A percentile compares a stretch with the other conserved stretches of the same genome.
Evolutionary conservation across 2,797 vertebrate species (phyloP).

Genomic region (Pseudomugil gertrudae): DNA sequence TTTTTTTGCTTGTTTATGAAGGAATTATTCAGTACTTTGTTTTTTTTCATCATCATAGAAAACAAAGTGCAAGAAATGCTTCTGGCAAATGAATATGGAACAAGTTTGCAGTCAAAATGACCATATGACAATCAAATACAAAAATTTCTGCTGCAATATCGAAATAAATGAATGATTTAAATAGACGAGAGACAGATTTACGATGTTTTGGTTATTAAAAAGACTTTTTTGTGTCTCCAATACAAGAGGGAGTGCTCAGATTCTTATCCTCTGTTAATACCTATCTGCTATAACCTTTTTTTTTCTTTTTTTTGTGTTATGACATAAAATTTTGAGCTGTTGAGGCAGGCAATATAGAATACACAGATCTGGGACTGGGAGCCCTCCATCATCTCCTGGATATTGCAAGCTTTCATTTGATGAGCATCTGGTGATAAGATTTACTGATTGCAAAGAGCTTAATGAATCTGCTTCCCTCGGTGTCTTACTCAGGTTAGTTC

Average conservation of each 20-base stretch:
- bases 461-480: constrained; percentile 74
- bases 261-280: constrained; percentile 39
- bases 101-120: constrained; percentile 34
- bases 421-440: constrained; percentile 75
- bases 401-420: constrained; percentile 79
- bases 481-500: constrained; percentile 71
- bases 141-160: constrained; percentile 20
- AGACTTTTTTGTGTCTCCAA: constrained; percentile 42
- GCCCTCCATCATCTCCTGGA: constrained; percentile 69
- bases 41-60: constrained; percentile 34
- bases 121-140: constrained; percentile 31
- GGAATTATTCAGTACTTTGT: constrained; percentile 34
- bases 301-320: constrained; percentile 59
- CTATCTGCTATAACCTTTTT: constrained; percentile 52
- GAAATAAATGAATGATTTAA: constrained; percentile 33
- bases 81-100: constrained; percentile 34
- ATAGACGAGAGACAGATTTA: constrained; percentile 19
- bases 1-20: constrained; percentile 18
- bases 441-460: constrained; percentile 75
- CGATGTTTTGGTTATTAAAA: constrained; percentile 31
- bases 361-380: constrained; percentile 65
- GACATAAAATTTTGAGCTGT: constrained; percentile 63
- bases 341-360: constrained; percentile 62
- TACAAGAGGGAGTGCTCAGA: constrained; percentile 44
- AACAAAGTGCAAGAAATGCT: constrained; percentile 54